phyloP scores from a whole-genome alignment of 1,140 invertebrate species.

The Lepidurus apus region DNA sequence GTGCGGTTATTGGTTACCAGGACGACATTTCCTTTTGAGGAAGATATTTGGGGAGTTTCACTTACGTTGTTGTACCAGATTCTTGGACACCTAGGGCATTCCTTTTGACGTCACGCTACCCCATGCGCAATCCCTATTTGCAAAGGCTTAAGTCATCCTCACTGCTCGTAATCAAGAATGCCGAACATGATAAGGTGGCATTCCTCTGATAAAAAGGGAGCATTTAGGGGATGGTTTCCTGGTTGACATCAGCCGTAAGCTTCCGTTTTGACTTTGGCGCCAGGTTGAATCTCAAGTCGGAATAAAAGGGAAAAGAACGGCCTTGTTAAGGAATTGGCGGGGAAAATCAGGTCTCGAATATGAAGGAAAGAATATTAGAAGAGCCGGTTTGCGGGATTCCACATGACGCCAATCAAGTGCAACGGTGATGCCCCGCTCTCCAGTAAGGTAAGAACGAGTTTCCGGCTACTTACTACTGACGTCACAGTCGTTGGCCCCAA shows the following conservation, averaged over 20 bases:
- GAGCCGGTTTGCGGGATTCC: background rate
- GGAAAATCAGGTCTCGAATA: background rate
- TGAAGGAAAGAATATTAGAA: background rate
- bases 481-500: background rate
- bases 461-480: background rate
- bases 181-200: background rate
- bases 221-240: background rate
- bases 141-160: background rate
- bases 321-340: background rate
- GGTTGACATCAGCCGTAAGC: background rate
- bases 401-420: background rate
- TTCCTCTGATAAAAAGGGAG: background rate
- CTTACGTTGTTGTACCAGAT: constrained; percentile 6
- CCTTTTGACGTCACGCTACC: background rate
- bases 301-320: background rate
- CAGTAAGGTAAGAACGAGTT: background rate
- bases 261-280: background rate
- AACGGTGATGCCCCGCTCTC: background rate
- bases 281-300: background rate
- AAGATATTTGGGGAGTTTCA: background rate
- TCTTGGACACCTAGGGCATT: background rate
- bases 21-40: background rate
- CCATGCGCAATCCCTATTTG: background rate
- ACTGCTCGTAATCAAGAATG: background rate
- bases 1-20: background rate